A percentile compares a stretch with the other conserved stretches of the same genome.
Evolutionary conservation across 1,140 invertebrate genomes (phyloP).

Genomic region (Globodera rostochiensis): DNA sequence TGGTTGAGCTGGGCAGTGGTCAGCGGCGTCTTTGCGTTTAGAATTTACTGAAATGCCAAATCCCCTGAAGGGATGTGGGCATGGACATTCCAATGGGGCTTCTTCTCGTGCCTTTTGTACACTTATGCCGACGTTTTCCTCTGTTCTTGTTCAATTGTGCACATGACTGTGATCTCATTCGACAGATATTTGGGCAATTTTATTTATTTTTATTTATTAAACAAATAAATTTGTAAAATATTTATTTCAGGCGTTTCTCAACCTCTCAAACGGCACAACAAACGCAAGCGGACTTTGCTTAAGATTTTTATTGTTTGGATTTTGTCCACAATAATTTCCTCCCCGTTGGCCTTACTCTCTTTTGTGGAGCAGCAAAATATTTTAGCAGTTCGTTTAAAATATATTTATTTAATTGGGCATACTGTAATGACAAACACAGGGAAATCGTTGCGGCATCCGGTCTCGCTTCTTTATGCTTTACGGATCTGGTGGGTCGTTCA

Average conservation of each 20-base stretch:
- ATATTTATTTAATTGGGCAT: neutral
- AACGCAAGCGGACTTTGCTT: slow-evolving; percentile 78
- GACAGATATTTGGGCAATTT: slow-evolving; percentile 82
- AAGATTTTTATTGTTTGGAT: slow-evolving; percentile 82
- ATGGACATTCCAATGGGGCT: slow-evolving; percentile 70
- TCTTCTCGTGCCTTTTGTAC: slow-evolving; percentile 87
- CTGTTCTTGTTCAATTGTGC: slow-evolving; percentile 89
- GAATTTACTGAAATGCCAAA: neutral
- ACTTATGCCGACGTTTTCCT: slow-evolving; percentile 90
- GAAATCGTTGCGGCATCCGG: slow-evolving; percentile 75
- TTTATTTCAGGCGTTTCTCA: slow-evolving; percentile 71
- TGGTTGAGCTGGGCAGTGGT: slow-evolving; percentile 44
- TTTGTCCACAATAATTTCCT: slow-evolving; percentile 82
- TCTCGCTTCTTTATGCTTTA: slow-evolving; percentile 19
- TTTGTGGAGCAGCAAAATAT: slow-evolving; percentile 69
- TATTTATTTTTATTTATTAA: slow-evolving; percentile 74
- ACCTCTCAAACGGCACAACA: slow-evolving; percentile 77
- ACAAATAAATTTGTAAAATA: neutral
- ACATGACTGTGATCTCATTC: slow-evolving; percentile 93
- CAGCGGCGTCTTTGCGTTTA: slow-evolving; percentile 1
- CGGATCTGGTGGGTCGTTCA: slow-evolving; percentile 68
- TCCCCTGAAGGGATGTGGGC: slow-evolving; percentile 82
- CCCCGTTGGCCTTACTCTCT: slow-evolving; percentile 83
- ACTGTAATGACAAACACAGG: slow-evolving; percentile 29
- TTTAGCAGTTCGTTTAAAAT: slow-evolving; percentile 38